Evolutionary conservation across 2,797 vertebrate species (phyloP), one percentile per base, ranked within the genome.

Genomic region (Argyrosomus regius): DNA sequence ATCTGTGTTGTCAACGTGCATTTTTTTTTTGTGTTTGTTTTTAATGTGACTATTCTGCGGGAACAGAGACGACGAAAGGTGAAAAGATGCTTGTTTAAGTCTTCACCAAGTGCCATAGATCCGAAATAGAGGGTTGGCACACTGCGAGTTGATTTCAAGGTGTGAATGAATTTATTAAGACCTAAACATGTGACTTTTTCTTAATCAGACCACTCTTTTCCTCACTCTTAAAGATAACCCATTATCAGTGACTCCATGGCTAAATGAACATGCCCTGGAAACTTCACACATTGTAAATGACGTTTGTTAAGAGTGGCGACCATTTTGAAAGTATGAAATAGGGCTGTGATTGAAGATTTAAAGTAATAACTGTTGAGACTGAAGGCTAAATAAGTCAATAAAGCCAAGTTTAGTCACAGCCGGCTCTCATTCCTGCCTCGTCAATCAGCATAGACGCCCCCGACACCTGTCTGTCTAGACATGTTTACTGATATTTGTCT

Each of bases 331-430:
- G 89, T 92, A 91, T 93, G 90, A 92, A 92, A 93, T 92, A 57
- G 77, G 84, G 62, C 81, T 48, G 49, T 89, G 86, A 89, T 91
- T 91, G 84, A 71, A 87, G 86, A 91, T 85, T 63, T 84, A 49
- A 86, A 89, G 88, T 87, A 85, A 86, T 89, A 83, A 78, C 64
- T 54, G 17, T 76, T 76, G 78, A 85, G 74, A 69, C 80, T 75
- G 88, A 83, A 84, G 85, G 78, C 70, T 83, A 88, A 91, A 90
- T 77, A 83, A 91, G 89, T 91, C 88, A 92, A 92, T 93, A 93
- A 91, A 91, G 84, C 77, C 86, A 71, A 85, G 78, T 92, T 94
- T 93, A 89, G 93, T 94, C 93, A 93, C 89, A 90, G 89, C 67
- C 52, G 80, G 58, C 81, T 89, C 87, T 87, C 81, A 53, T 83